A percentile compares a stretch with the other conserved stretches of the same genome.
These are phyloP conservation scores for Desoria tigrina DNA, from an alignment of 2,888 invertebrate genomes.

Conservation along the genomic window DNA sequence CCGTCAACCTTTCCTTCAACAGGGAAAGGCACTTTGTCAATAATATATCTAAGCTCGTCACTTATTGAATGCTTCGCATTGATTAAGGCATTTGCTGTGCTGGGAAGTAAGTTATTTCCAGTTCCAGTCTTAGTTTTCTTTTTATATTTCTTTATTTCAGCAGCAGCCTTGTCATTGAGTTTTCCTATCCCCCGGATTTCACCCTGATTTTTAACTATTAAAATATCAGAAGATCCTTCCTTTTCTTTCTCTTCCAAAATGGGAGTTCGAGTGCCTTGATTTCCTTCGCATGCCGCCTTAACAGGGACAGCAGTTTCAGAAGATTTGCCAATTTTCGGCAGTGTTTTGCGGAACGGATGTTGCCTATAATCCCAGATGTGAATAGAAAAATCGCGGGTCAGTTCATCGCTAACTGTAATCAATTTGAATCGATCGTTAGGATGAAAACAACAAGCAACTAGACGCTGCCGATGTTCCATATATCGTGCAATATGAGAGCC, in stretches of 20 bases:
- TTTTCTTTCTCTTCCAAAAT: too few relatives aligned
- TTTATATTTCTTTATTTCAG: too few relatives aligned
- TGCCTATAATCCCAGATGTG: constrained; percentile 63
- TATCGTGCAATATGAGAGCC: constrained; percentile 65
- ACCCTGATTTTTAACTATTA: too few relatives aligned
- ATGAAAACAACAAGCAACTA: constrained; percentile 68
- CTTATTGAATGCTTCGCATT: constrained; percentile 36
- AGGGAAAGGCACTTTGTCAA: constrained; percentile 19
- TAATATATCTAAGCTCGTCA: constrained; percentile 33
- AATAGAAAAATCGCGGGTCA: constrained; percentile 64
- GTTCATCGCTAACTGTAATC: constrained; percentile 65
- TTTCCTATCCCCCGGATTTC: too few relatives aligned
- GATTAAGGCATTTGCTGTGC: constrained; percentile 34
- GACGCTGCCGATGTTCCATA: constrained; percentile 61
- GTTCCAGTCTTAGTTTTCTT: not conserved
- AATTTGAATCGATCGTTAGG: constrained; percentile 64
- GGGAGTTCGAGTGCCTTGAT: too few relatives aligned
- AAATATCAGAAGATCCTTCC: too few relatives aligned
- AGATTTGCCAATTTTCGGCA: not conserved
- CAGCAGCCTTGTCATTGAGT: too few relatives aligned
- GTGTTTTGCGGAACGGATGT: constrained; percentile 33
- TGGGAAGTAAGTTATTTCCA: constrained; percentile 25
- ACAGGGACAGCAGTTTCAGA: too few relatives aligned
- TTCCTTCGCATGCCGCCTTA: too few relatives aligned
- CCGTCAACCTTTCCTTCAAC: not conserved